Percentiles rank a stretch among this genome's conserved stretches.
phyloP scores from a whole-genome alignment of 2,888 invertebrate genomes.

The Elysia crispata region DNA sequence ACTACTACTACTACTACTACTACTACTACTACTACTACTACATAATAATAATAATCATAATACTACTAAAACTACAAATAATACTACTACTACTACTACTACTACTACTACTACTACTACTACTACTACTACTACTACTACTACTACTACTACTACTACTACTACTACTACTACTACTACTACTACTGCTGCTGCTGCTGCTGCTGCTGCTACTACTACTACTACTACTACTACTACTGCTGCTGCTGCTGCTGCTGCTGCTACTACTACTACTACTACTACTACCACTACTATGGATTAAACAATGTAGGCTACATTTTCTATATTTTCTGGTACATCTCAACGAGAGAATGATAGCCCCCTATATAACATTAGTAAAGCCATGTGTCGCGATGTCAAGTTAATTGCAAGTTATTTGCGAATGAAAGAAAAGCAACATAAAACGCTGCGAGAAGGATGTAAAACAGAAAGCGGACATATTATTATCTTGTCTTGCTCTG shows the following conservation, averaged over 20 bases:
- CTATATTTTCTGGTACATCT: no score
- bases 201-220: slow-evolving; percentile 23
- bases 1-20: slow-evolving; percentile 17
- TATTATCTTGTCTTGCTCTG: no score
- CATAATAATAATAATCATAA: background rate
- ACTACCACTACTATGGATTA: no score
- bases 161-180: slow-evolving; percentile 28
- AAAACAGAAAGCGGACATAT: no score
- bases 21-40: slow-evolving; percentile 9
- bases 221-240: slow-evolving; percentile 35
- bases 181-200: slow-evolving; percentile 1
- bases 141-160: slow-evolving; percentile 9
- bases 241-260: slow-evolving; percentile 10
- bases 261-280: background rate
- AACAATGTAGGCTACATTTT: no score
- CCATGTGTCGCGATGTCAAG: no score
- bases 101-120: slow-evolving; percentile 22
- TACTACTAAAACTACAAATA: background rate
- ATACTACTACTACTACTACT: slow-evolving; percentile 3
- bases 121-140: slow-evolving; percentile 20
- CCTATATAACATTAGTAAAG: no score
- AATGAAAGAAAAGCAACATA: no score
- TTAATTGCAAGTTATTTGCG: no score
- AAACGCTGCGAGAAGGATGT: no score
- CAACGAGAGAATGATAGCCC: no score